A percentile compares a stretch with the other conserved stretches of the same genome.
phyloP scores from a whole-genome alignment of 2,113 vertebrate species.

The Scolopax mira region DNA sequence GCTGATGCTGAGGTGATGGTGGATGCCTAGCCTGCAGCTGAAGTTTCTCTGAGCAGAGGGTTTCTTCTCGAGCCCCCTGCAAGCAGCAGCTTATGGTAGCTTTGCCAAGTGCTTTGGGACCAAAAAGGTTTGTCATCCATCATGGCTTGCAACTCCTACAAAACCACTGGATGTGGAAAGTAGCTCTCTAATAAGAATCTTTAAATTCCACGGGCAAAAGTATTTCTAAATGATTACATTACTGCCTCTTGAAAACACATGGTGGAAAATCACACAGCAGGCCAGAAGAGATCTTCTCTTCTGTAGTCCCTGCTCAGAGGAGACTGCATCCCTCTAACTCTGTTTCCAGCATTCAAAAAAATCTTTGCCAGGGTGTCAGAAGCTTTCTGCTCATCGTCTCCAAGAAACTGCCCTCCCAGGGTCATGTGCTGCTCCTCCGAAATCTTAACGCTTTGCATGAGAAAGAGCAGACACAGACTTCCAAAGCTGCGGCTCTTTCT shows the following conservation, averaged over 20 bases:
- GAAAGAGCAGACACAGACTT: constrained; percentile 26
- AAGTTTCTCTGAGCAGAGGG: background rate
- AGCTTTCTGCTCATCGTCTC: constrained; percentile 23
- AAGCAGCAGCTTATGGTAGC: background rate
- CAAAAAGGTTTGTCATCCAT: background rate
- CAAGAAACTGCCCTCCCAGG: background rate
- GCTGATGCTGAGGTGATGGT: background rate
- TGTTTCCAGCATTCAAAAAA: background rate
- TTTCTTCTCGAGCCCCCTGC: background rate
- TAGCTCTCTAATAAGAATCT: constrained; percentile 8
- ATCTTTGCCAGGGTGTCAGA: background rate
- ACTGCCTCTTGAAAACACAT: constrained; percentile 40
- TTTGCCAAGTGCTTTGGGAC: background rate
- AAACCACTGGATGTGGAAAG: constrained; percentile 19
- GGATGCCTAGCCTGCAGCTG: background rate
- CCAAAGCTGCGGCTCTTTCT: background rate
- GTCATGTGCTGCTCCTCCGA: constrained; percentile 1
- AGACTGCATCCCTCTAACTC: background rate
- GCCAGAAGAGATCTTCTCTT: constrained; percentile 10
- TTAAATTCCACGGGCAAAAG: background rate
- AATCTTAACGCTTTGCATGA: background rate
- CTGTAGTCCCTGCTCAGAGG: background rate
- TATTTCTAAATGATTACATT: constrained; percentile 37
- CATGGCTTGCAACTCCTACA: background rate
- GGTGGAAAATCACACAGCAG: constrained; percentile 1